These are phyloP conservation scores for Acropternis orthonyx DNA, from an alignment of 2,797 vertebrate genomes.

Conservation along the genomic window DNA sequence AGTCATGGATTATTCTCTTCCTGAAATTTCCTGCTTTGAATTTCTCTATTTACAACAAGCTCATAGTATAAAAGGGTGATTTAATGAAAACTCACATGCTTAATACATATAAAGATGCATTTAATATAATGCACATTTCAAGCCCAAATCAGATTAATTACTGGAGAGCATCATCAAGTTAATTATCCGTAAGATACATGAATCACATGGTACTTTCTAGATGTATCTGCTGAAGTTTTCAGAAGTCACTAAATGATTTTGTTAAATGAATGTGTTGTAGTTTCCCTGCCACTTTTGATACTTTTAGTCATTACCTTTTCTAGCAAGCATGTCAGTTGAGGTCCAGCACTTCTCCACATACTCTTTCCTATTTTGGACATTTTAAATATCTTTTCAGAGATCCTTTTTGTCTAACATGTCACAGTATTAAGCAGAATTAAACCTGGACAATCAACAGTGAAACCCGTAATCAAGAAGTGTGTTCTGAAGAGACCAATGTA, in stretches of 20 bases:
- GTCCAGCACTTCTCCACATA: background rate
- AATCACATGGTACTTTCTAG: background rate
- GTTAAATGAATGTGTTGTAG: background rate
- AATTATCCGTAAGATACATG: background rate
- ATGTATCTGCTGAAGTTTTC: background rate
- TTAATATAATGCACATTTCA: background rate
- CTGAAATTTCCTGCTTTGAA: background rate
- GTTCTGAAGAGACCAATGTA: background rate
- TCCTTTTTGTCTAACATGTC: background rate
- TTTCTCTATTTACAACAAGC: background rate
- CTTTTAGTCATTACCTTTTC: background rate
- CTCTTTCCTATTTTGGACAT: background rate
- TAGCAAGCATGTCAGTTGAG: background rate
- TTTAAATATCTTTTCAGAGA: background rate
- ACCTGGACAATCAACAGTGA: background rate
- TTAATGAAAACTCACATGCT: background rate
- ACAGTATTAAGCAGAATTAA: background rate
- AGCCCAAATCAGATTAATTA: background rate
- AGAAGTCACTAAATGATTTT: background rate
- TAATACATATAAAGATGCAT: background rate
- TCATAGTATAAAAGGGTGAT: background rate
- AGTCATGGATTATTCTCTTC: rapidly evolving
- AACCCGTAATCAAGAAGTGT: background rate
- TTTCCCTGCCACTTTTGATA: background rate
- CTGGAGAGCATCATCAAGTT: background rate